Percentiles rank a stretch among this genome's conserved stretches.
These are phyloP conservation scores for Axis porcinus DNA, from an alignment of 2,113 vertebrate genomes.

Conservation along the genomic window DNA sequence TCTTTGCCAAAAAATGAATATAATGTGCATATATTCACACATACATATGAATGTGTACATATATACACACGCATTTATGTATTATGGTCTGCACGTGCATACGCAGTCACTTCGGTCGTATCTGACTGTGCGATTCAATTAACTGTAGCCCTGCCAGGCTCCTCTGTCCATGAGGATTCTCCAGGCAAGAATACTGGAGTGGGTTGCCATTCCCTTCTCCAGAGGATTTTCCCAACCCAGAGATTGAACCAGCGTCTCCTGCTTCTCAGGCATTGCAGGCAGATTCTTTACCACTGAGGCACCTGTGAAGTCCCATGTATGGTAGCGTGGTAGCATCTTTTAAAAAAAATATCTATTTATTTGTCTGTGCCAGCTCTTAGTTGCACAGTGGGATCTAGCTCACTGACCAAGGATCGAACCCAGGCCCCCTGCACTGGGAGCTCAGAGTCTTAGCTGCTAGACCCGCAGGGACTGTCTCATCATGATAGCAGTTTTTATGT, in stretches of 20 bases:
- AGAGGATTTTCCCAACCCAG: background rate
- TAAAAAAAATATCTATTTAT: too few species aligned
- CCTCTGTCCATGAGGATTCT: background rate
- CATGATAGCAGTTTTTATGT: background rate
- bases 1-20: background rate
- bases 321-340: too few species aligned
- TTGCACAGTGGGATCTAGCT: too few species aligned
- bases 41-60: background rate
- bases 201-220: background rate
- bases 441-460: too few species aligned
- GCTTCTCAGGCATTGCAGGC: background rate
- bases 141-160: background rate
- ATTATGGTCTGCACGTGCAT: background rate
- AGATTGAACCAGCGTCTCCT: background rate
- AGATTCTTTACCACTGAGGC: background rate
- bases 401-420: too few species aligned
- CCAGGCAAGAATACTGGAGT: background rate
- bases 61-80: accelerated
- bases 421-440: too few species aligned
- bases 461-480: too few species aligned
- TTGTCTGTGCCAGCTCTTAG: too few species aligned
- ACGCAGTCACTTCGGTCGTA: accelerated
- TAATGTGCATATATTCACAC: background rate
- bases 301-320: too few species aligned
- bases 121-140: background rate